Evolutionary conservation across 2,888 invertebrate species (phyloP), one percentile per base, ranked within the genome.

Genomic region (Fragum sueziense): DNA sequence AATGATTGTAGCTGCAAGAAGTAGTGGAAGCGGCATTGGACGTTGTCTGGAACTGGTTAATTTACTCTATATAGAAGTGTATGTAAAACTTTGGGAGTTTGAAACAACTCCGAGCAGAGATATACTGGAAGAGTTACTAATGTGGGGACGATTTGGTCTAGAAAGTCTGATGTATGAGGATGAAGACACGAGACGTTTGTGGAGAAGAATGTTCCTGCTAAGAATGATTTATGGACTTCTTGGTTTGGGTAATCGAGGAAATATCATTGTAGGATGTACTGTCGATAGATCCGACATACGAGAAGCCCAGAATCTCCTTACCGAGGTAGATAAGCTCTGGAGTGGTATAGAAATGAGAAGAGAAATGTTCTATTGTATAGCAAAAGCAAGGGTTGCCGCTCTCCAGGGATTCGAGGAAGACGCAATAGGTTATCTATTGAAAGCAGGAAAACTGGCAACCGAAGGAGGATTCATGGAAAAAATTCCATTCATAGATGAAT

Each of bases 291-390:
- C 25, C 31, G 78, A 54, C 77, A 84, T 84, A 11, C 2, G 14
- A 17, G 74, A 79, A 61, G 85, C 86, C 0, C 54, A 51, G 31
- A 6, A 57, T 11, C 54, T 82, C 11, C 62, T 86, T 25, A 41
- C 61, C 1, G 73, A 79, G 11, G 57, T 86, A 22, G 69, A 79
- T 33, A 37, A 34, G 25, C 69, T 52, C 31, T 72, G 73, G 54
- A 52, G 79, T 14, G 79, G 59, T 1, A 85, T 86, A n/a, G 85
- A 85, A 69, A 68, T 71, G 11, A 65, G 86, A 33, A 54, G 86
- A 70, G 62, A 81, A 52, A 86, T 86, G 86, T 81, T 86, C 65
- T 85, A 82, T 34, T 80, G 34, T 34, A 79, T 86, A 2, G 84
- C 85, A 6, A 77, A 61, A 27, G 84, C 83, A 27, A 74, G 85